Percentiles rank a stretch among this genome's conserved stretches.
These are phyloP conservation scores for Tanytarsus gracilentus DNA, from an alignment of 2,888 invertebrate species.

Conservation along the genomic window DNA sequence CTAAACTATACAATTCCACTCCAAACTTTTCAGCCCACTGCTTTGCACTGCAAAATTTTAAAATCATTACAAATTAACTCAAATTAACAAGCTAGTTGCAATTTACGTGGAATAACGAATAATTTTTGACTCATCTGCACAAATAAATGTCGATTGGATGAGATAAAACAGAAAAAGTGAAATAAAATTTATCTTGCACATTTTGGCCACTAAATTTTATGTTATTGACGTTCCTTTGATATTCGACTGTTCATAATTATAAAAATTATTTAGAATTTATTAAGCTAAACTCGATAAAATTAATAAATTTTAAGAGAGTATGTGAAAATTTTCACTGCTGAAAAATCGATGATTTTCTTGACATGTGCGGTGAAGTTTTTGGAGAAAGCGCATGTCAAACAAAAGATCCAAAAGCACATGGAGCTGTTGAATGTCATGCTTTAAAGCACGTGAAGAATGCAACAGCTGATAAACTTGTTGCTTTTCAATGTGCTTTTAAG, in stretches of 20 bases:
- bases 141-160: constrained; percentile 12
- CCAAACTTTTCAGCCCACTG: constrained; percentile 76
- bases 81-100: neutral
- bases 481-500: constrained; percentile 6
- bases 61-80: neutral
- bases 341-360: constrained; percentile 16
- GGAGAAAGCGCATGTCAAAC: constrained; percentile 13
- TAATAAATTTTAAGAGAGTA: neutral
- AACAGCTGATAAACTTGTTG: neutral
- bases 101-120: constrained; percentile 23
- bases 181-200: constrained; percentile 6
- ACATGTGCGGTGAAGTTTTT: constrained; percentile 9
- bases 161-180: constrained; percentile 13
- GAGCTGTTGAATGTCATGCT: neutral
- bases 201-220: constrained; percentile 9
- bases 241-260: constrained; percentile 8
- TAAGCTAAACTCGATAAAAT: neutral
- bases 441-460: neutral
- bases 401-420: constrained; percentile 6
- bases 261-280: neutral
- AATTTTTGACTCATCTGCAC: constrained; percentile 23
- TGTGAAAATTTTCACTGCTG: constrained; percentile 18
- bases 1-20: constrained; percentile 65
- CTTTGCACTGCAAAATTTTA: constrained; percentile 51
- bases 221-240: neutral